Conservation (phyloP, 2,888 invertebrate species). For the Pachydiplax longipennis region DNA sequence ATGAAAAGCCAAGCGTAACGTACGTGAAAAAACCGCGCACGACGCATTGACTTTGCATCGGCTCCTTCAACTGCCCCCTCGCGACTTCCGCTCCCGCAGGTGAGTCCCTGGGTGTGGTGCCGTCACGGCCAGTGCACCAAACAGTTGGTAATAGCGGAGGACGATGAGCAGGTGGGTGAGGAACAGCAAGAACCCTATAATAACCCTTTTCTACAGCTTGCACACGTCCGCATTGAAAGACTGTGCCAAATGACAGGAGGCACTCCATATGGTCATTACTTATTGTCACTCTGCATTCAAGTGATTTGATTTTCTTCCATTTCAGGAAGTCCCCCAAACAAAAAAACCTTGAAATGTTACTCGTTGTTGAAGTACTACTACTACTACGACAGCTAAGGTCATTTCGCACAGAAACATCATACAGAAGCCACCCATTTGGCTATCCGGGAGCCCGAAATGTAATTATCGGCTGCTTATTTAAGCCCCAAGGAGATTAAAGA, state of each 20-base stretch:
- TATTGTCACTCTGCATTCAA: too few relatives aligned
- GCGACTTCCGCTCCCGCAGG: slow-evolving; percentile 21
- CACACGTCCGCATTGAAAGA: background rate
- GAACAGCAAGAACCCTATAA: background rate
- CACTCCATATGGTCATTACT: too few relatives aligned
- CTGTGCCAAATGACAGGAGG: background rate
- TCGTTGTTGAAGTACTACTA: too few relatives aligned
- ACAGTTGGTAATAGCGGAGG: background rate
- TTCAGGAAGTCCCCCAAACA: too few relatives aligned
- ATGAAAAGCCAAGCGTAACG: background rate
- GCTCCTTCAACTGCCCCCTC: background rate
- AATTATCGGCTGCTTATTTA: too few relatives aligned
- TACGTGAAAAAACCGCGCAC: background rate
- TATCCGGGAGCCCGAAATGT: too few relatives aligned
- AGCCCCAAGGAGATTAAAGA: too few relatives aligned
- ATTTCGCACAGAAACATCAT: too few relatives aligned
- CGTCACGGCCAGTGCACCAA: slow-evolving; percentile 24
- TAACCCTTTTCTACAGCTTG: background rate
- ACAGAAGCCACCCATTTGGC: too few relatives aligned
- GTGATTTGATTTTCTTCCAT: too few relatives aligned
- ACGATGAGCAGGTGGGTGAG: background rate
- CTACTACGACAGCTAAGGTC: too few relatives aligned
- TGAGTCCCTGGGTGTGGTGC: background rate
- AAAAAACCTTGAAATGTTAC: too few relatives aligned
- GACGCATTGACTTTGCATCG: background rate